A percentile compares a stretch with the other conserved stretches of the same genome.
phyloP scores from a whole-genome alignment of 2,797 vertebrate species.

The Pseudocheirus occidentalis region DNA sequence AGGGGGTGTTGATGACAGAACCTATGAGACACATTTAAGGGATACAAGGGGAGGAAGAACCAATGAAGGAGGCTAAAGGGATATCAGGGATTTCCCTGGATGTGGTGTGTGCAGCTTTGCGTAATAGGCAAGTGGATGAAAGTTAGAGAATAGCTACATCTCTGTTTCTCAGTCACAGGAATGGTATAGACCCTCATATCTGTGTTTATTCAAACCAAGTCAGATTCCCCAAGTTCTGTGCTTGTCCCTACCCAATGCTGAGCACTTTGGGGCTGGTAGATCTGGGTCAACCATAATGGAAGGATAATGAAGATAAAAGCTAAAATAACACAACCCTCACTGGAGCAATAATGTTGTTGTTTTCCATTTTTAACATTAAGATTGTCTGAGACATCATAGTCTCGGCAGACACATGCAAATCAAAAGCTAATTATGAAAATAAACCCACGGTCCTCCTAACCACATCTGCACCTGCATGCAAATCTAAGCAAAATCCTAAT shows the following conservation, averaged over 20 bases:
- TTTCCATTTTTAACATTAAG: not conserved
- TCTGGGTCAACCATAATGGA: not conserved
- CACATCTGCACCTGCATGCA: not conserved
- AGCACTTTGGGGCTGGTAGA: not conserved
- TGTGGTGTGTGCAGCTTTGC: not conserved
- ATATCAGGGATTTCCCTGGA: not conserved
- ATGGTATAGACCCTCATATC: not conserved
- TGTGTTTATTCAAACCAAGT: not conserved
- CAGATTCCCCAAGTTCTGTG: not conserved
- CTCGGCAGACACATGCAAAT: not conserved
- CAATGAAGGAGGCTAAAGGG: conserved; percentile 5
- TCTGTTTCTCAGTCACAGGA: not conserved
- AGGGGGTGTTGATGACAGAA: conserved; percentile 23
- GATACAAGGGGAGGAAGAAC: not conserved
- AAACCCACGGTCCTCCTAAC: not conserved
- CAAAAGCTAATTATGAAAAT: not conserved
- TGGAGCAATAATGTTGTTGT: not conserved
- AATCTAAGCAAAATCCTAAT: not conserved
- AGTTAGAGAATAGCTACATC: not conserved
- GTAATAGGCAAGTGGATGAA: not conserved
- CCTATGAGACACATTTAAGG: conserved; percentile 5
- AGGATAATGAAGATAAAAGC: not conserved
- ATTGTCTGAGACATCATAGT: not conserved
- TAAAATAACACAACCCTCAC: not conserved
- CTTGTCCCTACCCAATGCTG: not conserved